Percentiles rank a stretch among this genome's conserved stretches.
Evolutionary conservation across 2,797 vertebrate genomes (phyloP).

Genomic region (Lerista edwardsae): DNA sequence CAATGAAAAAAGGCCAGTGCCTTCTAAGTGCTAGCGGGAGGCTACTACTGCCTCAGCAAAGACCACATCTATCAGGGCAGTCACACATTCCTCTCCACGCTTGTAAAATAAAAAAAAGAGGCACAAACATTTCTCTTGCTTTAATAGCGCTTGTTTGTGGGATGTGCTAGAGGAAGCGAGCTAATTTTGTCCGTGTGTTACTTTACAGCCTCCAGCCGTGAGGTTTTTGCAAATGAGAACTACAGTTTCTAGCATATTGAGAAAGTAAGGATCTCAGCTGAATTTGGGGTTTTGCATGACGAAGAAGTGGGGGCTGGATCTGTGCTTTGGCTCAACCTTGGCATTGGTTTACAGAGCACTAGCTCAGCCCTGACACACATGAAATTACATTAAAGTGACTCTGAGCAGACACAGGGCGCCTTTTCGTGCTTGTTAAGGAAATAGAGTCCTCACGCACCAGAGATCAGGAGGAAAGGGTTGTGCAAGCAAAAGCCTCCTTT

Average conservation of each 20-base stretch:
- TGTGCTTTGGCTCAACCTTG: no score
- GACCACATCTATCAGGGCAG: not conserved
- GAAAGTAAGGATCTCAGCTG: not conserved
- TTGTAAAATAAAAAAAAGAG: not conserved
- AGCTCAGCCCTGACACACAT: not conserved
- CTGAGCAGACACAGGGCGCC: not conserved
- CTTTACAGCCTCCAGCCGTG: not conserved
- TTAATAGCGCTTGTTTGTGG: slow-evolving; percentile 24
- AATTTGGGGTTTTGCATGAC: not conserved
- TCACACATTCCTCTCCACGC: slow-evolving; percentile 7
- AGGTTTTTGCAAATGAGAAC: not conserved
- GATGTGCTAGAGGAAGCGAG: not conserved
- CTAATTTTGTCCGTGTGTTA: not conserved
- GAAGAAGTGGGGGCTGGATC: not conserved
- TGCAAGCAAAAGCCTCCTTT: no score
- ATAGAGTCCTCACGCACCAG: not conserved
- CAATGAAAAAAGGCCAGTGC: not conserved
- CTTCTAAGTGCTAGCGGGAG: not conserved
- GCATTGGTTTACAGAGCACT: not conserved
- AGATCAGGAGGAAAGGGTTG: not conserved
- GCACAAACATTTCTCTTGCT: slow-evolving; percentile 10
- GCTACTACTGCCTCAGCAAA: slow-evolving; percentile 9
- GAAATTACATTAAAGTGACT: not conserved
- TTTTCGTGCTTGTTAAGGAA: not conserved
- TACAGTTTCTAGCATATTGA: not conserved